Base-by-base conservation (phyloP, 2,113 vertebrate species). In the Labeo rohita region DNA sequence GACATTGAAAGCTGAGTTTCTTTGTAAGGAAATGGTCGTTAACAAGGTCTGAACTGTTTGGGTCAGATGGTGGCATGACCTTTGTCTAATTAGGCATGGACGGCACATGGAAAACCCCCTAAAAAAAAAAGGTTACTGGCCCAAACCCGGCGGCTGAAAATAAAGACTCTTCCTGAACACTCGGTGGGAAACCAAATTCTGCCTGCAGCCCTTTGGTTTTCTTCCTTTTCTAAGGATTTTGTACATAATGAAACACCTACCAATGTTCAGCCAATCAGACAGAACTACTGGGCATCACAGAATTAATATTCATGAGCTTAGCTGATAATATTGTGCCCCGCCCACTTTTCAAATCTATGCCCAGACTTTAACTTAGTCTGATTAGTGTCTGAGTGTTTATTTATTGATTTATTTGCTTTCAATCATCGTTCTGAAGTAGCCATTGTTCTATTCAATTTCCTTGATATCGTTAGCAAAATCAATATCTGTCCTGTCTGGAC, bases 61-160 rank as follows among this genome's bases (percentile, higher is more conserved):
- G 8, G 9, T 77, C 23, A 43, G 52, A 15, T 45, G 54, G 34
- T 21, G 54, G 11, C 28, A 13, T 80, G 77, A 63, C 77, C 34
- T 80, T 61, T 80, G 36, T 61, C 56, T 56, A 59, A 80, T 80
- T 80, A 80, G 77, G 11, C 36, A 36, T 45, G 36, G 36, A 80
- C 11, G 1, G 21, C 56, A 23, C 77, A 56, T 56, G 75, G 75
- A 78, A 56, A 78, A 36, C 2, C 7, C 50, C 15, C 7, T 77
- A 36, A 54, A 77, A 77, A 52, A 52, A 28, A 28, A n/a, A n/a
- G 18, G 75, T 54, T 34, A 77, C 47, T 34, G 8, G 6, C 13
- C 36, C 54, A 61, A 80, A 80, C 77, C 77, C 77, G 45, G 52
- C 77, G 2, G 77, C 54, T 43, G 15, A 18, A 13, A 54, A 36